Evolutionary conservation across 2,888 invertebrate species (phyloP), one percentile per base, ranked within the genome.

Genomic region (Biston betularia): DNA sequence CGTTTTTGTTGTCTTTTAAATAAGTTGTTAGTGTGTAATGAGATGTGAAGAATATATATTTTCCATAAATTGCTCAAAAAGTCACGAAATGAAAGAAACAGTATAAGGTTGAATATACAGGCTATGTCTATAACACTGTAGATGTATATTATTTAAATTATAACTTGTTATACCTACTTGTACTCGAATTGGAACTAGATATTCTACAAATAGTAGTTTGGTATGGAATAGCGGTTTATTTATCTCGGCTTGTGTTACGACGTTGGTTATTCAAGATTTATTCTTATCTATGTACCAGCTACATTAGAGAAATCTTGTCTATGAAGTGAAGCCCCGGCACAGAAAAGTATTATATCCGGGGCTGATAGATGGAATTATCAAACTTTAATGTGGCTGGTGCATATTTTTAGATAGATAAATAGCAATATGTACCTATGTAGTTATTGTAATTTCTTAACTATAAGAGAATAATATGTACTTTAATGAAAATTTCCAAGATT

Each of bases 11-110:
- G 40, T 40, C 52, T 62, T 64, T 60, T 54, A 57, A 60, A 52
- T 65, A 60, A 50, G 54, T 65, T 57, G 55, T 63, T 53, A 48
- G 56, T 69, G 58, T 69, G 60, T 63, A 54, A 49, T 67, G 54
- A 63, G 50, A 60, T 35, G 42, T 71, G 14, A 61, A 68, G 52
- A 46, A 61, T 45, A 67, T 70, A 60, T 66, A 69, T 70, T 69
- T 69, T 69, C 24, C 56, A 68, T 68, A 69, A 70, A 69, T 73
- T 75, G 75, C 75, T 75, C 75, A 75, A 75, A 70, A 61, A 49
- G 52, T 68, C 69, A 68, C 56, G 65, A 71, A 71, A 65, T 70
- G 58, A 59, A 65, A 70, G 71, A 62, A 70, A 72, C 68, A 70
- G 70, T 58, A 55, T 55, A 67, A 63, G 48, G 61, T 67, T 67